phyloP scores from a whole-genome alignment of 2,113 vertebrate species.

The Ciconia boyciana region DNA sequence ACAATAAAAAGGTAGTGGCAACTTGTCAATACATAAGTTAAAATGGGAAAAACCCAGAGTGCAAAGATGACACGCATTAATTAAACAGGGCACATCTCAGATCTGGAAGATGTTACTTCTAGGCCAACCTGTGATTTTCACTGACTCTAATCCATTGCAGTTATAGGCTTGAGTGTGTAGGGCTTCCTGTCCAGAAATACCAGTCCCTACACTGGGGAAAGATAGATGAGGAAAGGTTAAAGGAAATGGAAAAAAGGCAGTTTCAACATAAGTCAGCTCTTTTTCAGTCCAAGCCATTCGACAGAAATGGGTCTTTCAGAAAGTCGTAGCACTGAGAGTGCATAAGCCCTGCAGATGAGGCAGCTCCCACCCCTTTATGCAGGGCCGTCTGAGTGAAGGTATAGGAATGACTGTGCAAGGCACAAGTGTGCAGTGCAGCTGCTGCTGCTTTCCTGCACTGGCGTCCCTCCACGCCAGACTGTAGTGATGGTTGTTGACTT shows the following conservation, averaged over 20 bases:
- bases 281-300: background rate
- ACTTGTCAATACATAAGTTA: background rate
- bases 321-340: background rate
- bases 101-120: background rate
- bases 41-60: background rate
- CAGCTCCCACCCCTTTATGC: background rate
- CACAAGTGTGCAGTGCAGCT: background rate
- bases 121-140: background rate
- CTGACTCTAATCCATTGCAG: background rate
- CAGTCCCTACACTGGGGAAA: background rate
- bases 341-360: background rate
- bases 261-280: background rate
- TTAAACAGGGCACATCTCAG: background rate
- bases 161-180: background rate
- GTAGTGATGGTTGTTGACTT: background rate
- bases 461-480: background rate
- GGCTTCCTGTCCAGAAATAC: background rate
- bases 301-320: background rate
- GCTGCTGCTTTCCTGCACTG: background rate
- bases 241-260: background rate
- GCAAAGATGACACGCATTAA: background rate
- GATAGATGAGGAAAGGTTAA: background rate
- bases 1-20: background rate
- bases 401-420: background rate
- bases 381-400: background rate